phyloP scores from a whole-genome alignment of 1,140 invertebrate species.

The Zophobas morio region DNA sequence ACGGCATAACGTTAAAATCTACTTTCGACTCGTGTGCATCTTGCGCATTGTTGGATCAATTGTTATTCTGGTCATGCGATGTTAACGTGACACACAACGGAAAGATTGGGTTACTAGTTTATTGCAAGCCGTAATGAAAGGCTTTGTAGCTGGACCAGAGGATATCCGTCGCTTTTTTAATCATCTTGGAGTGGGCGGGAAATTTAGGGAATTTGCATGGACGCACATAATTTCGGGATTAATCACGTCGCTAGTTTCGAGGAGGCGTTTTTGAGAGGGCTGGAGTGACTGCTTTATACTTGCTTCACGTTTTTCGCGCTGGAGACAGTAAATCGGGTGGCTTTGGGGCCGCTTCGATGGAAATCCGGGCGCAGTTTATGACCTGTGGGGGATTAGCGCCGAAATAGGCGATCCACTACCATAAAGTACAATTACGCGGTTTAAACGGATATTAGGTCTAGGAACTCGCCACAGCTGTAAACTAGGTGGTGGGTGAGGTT shows the following conservation, averaged over 20 bases:
- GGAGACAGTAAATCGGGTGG: too few relatives aligned
- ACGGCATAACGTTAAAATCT: not conserved
- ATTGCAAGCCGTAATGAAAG: constrained; percentile 23
- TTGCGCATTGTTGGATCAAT: constrained; percentile 30
- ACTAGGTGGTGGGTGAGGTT: too few relatives aligned
- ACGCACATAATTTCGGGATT: constrained; percentile 10
- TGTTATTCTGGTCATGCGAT: constrained; percentile 33
- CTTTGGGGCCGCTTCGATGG: too few relatives aligned
- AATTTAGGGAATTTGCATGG: constrained; percentile 37
- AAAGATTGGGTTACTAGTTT: constrained; percentile 33
- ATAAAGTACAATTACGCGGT: too few relatives aligned
- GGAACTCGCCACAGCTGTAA: too few relatives aligned
- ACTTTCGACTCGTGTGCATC: constrained; percentile 10
- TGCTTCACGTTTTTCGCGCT: too few relatives aligned
- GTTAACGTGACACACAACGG: constrained; percentile 40
- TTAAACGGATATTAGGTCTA: too few relatives aligned
- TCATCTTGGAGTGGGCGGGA: constrained; percentile 24
- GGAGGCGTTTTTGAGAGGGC: too few relatives aligned
- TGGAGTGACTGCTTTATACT: too few relatives aligned
- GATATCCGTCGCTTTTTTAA: constrained; percentile 42
- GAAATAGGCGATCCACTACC: too few relatives aligned
- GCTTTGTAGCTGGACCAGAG: constrained; percentile 18
- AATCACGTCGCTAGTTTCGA: not conserved
- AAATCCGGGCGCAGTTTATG: too few relatives aligned
- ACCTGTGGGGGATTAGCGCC: too few relatives aligned